Percentiles rank a stretch among this genome's conserved stretches.
phyloP scores from a whole-genome alignment of 2,113 vertebrate genomes.

The Chaetodon trifascialis region DNA sequence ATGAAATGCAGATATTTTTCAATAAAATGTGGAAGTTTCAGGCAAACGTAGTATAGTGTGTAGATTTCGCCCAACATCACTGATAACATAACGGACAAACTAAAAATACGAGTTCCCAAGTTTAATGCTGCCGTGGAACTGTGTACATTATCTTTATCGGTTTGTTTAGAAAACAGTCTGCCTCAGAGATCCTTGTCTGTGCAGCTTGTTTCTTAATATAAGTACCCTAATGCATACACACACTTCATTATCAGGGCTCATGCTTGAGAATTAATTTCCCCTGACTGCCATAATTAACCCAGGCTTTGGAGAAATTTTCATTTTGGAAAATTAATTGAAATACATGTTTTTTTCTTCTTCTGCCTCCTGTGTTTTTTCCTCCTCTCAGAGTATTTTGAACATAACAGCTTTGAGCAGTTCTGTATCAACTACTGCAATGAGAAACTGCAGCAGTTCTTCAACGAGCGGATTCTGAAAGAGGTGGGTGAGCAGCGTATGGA shows the following conservation, averaged over 20 bases:
- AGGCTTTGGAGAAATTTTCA: slow-evolving; percentile 25
- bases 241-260: slow-evolving; percentile 39
- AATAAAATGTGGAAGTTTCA: background rate
- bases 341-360: slow-evolving; percentile 63
- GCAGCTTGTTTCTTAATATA: slow-evolving; percentile 17
- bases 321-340: slow-evolving; percentile 55
- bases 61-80: background rate
- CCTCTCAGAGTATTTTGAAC: slow-evolving; percentile 96
- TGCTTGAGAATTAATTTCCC: slow-evolving; percentile 50
- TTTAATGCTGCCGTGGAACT: background rate
- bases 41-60: background rate
- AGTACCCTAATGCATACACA: slow-evolving; percentile 21
- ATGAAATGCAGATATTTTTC: slow-evolving; percentile 43
- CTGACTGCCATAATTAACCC: slow-evolving; percentile 38
- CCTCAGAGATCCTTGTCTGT: slow-evolving; percentile 33
- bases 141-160: background rate
- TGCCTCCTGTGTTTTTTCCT: slow-evolving; percentile 66
- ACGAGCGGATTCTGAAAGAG: slow-evolving; percentile 99
- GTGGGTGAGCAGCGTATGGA: slow-evolving; percentile 79
- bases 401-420: slow-evolving; percentile 99
- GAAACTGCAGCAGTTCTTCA: slow-evolving; percentile 99
- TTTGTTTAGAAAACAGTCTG: slow-evolving; percentile 7
- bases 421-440: slow-evolving; percentile 99
- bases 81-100: background rate
- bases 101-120: background rate